These are phyloP conservation scores for Polydesmus complanatus DNA, from an alignment of 2,888 invertebrate genomes.

Conservation along the genomic window DNA sequence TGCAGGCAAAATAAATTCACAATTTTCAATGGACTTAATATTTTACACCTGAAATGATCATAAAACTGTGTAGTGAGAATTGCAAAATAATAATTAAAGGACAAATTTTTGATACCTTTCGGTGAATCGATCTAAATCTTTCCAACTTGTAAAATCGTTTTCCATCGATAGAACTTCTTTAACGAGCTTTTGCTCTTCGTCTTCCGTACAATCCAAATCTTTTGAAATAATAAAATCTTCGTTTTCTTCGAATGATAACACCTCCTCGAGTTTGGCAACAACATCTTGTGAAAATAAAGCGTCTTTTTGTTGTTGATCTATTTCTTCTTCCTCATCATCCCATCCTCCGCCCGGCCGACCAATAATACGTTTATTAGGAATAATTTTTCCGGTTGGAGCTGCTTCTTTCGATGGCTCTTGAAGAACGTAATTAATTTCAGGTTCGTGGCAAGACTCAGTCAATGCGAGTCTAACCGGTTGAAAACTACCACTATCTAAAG, in stretches of 20 bases:
- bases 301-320: background rate
- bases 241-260: background rate
- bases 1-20: too few relatives aligned
- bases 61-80: too few relatives aligned
- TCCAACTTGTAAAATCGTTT: background rate
- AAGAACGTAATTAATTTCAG: background rate
- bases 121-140: background rate
- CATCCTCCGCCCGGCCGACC: slow-evolving; percentile 8
- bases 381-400: background rate
- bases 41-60: too few relatives aligned
- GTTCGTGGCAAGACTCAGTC: background rate
- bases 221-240: too few relatives aligned
- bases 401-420: background rate
- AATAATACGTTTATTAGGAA: background rate
- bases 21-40: too few relatives aligned
- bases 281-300: too few relatives aligned
- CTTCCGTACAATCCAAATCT: background rate
- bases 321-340: background rate
- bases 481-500: background rate
- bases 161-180: background rate
- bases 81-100: background rate
- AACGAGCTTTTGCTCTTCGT: background rate
- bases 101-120: background rate
- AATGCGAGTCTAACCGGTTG: background rate
- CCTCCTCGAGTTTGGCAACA: background rate